Base-by-base conservation (phyloP, 2,888 invertebrate species). In the Amphimallon solstitiale region DNA sequence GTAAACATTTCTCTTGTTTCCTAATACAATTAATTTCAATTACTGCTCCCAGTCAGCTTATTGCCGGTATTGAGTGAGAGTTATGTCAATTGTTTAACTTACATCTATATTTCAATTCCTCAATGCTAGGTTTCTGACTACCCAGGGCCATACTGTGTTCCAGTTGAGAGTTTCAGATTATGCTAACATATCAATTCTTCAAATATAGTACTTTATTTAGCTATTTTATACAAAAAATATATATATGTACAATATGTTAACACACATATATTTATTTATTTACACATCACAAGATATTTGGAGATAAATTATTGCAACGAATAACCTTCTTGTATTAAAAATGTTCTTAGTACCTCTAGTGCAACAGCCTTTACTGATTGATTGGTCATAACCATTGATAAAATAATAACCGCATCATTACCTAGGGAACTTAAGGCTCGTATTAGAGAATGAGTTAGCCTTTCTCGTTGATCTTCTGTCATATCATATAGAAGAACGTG, bases 401-500 rank as follows among this genome's bases (percentile, higher is more conserved):
- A 19, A 10, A 48, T 14, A 65, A 71, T 3, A 29, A 59, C 10
- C 12, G 59, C 15, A 40, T 81, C 79, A 69, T 77, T 74, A 62
- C 72, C 69, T 14, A 80, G 52, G 51, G 73, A 70, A 49, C 67
- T 23, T 5, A 79, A 19, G 14, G 73, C 73, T 37, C 45, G 63
- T 51, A 65, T 56, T 4, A 80, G 65, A 12, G 74, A 68, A 19
- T 66, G 65, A 0, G 72, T 71, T 23, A 82, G 67, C 60, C 68
- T 73, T 12, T 65, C 48, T 67, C 73, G 68, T 71, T 82, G 80
- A 19, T 63, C 63, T 7, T 73, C 72, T n/a, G 75, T 75, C 78
- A 79, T 77, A 51, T 78, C 77, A 67, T 76, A 68, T 54, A 71
- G 68, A 45, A 80, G 75, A 15, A 81, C 71, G 46, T 74, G 70